Evolutionary conservation across 2,797 vertebrate species (phyloP).

Genomic region (Sebastes dallii): DNA sequence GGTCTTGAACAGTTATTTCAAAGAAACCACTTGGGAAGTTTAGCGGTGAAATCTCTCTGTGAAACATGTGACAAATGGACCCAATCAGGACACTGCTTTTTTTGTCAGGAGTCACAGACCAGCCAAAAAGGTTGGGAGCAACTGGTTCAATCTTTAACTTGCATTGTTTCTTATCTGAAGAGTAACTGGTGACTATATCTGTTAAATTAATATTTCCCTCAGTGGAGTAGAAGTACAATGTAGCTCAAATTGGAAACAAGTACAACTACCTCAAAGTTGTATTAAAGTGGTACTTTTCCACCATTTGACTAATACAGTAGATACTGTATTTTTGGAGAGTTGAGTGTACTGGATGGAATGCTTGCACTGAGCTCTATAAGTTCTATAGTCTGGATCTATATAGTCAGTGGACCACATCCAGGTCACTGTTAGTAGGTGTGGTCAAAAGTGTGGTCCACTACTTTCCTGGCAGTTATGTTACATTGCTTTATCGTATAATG

Average conservation of each 20-base stretch:
- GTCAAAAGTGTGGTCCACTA: not conserved
- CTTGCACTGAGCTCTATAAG: not conserved
- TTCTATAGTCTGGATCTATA: not conserved
- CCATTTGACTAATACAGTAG: not conserved
- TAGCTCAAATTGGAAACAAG: not conserved
- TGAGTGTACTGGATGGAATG: not conserved
- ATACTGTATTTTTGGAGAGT: not conserved
- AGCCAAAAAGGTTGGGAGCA: not conserved
- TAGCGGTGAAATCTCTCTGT: not conserved
- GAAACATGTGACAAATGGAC: not conserved
- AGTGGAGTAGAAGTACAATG: not conserved
- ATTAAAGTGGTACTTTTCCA: not conserved
- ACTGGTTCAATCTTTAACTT: not conserved
- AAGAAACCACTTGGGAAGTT: not conserved
- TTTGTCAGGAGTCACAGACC: not conserved
- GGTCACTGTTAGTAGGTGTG: not conserved
- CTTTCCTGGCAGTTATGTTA: not conserved
- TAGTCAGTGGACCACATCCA: not conserved
- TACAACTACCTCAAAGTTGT: not conserved
- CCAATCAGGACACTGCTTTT: not conserved
- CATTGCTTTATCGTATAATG: not conserved
- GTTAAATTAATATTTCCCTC: not conserved
- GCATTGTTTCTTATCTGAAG: not conserved
- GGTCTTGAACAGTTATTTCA: too few species aligned
- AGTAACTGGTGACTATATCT: not conserved